These are phyloP conservation scores for Himalopsyche kuldschensis DNA, from an alignment of 2,888 invertebrate genomes.

Conservation along the genomic window DNA sequence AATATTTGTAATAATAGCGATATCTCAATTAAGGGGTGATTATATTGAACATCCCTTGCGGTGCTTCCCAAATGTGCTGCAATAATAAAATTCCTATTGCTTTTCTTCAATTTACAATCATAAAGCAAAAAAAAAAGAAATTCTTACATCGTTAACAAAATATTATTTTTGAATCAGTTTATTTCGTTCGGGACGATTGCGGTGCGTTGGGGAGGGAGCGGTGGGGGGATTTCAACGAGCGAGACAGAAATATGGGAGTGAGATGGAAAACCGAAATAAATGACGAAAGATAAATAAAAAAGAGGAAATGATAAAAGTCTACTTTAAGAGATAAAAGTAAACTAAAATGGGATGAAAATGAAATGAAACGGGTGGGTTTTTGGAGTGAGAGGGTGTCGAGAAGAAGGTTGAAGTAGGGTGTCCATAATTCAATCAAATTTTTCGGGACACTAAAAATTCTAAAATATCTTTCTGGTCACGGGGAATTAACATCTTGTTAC, in stretches of 20 bases:
- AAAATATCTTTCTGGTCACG: too few species aligned
- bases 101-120: neutral
- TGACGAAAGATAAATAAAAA: constrained; percentile 40
- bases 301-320: constrained; percentile 40
- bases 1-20: too few species aligned
- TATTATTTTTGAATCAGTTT: constrained; percentile 33
- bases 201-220: constrained; percentile 8
- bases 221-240: neutral
- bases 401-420: neutral
- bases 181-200: constrained; percentile 22
- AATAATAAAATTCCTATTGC: neutral
- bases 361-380: constrained; percentile 35
- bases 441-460: too few species aligned
- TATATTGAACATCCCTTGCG: neutral
- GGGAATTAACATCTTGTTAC: too few species aligned
- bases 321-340: constrained; percentile 40
- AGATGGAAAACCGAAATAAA: constrained; percentile 36
- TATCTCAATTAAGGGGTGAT: too few species aligned
- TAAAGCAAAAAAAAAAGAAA: neutral
- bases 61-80: neutral
- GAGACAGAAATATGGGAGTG: constrained; percentile 2
- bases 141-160: constrained; percentile 15
- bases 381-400: constrained; percentile 2
- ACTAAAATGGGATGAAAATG: constrained; percentile 40
- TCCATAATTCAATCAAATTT: neutral